Conservation (phyloP, 2,888 invertebrate genomes). For the Cerceris ruficornis region DNA sequence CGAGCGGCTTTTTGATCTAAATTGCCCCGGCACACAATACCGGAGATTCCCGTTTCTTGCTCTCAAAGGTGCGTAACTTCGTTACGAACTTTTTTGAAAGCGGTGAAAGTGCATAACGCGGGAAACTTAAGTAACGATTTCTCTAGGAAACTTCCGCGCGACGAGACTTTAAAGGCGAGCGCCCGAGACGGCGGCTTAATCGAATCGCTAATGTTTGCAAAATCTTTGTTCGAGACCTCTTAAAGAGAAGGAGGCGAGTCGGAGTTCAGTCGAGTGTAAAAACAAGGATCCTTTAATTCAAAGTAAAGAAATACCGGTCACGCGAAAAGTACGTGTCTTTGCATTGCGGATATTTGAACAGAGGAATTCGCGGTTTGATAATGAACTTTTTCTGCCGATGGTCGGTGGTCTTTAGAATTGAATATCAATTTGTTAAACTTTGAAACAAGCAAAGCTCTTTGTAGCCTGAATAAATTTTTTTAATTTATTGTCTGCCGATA, state of each 20-base stretch:
- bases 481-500: too few species aligned
- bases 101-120: slow-evolving; percentile 68
- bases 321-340: slow-evolving; percentile 11
- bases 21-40: slow-evolving; percentile 21
- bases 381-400: not conserved
- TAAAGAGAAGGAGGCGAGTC: slow-evolving; percentile 59
- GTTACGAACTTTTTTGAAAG: slow-evolving; percentile 57
- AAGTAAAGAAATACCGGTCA: slow-evolving; percentile 11
- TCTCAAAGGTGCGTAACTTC: slow-evolving; percentile 22
- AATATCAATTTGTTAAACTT: too few species aligned
- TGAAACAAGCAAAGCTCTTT: too few species aligned
- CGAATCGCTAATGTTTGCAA: slow-evolving; percentile 70
- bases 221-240: slow-evolving; percentile 64
- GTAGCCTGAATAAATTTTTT: too few species aligned
- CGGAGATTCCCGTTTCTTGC: slow-evolving; percentile 16
- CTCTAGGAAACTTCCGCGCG: slow-evolving; percentile 66
- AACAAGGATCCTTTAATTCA: slow-evolving; percentile 44
- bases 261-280: slow-evolving; percentile 30
- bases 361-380: not conserved
- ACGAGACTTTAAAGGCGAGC: slow-evolving; percentile 70
- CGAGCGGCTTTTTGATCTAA: slow-evolving; percentile 4
- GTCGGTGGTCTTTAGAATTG: too few species aligned
- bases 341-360: slow-evolving; percentile 13
- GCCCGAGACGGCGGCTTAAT: slow-evolving; percentile 62
- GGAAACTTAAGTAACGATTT: slow-evolving; percentile 70